phyloP scores from a whole-genome alignment of 2,797 vertebrate species.

The Sebastes miniatus region DNA sequence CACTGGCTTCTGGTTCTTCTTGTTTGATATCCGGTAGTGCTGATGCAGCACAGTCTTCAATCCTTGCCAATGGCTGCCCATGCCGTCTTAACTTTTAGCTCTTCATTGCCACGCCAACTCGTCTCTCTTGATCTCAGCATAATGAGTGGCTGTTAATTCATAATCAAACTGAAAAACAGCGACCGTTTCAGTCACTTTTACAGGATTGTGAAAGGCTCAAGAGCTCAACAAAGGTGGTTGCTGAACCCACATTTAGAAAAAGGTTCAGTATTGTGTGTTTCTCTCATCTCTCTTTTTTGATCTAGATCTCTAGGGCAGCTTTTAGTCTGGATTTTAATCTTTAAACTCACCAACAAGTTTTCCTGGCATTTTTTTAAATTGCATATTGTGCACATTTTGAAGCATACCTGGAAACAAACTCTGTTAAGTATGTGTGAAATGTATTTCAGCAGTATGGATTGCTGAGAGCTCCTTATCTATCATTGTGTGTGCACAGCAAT shows the following conservation, averaged over 20 bases:
- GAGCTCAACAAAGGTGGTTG: neutral
- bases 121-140: neutral
- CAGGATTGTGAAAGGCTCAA: neutral
- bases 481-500: neutral
- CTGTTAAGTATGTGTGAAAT: neutral
- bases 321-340: neutral
- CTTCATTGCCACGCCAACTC: neutral
- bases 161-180: neutral
- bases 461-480: slow-evolving; percentile 8
- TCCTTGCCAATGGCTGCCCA: neutral
- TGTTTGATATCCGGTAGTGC: neutral
- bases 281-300: neutral
- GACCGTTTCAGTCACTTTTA: neutral
- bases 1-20: neutral
- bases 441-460: slow-evolving; percentile 4
- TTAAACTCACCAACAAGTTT: neutral
- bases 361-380: neutral
- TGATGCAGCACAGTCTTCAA: neutral
- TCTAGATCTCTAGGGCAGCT: neutral
- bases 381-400: neutral
- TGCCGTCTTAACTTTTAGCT: neutral
- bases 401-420: neutral
- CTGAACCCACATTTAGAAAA: neutral
- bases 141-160: neutral
- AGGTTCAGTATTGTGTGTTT: neutral